Conservation (phyloP, 92 coral and sea anemone genomes). For the Hydrozoanthus gracilis region DNA sequence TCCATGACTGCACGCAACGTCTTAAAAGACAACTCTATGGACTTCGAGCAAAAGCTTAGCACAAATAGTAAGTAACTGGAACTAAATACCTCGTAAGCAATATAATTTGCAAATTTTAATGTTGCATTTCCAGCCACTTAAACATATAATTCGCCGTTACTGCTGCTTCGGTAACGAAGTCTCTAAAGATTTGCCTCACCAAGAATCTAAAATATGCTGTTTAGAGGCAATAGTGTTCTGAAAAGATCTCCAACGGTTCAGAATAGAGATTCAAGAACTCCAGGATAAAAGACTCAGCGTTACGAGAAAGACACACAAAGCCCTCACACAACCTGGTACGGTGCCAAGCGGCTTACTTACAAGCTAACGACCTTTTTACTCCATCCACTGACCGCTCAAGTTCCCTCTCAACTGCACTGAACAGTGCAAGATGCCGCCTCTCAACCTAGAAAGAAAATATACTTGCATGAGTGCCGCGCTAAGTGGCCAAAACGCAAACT, state of each 20-base stretch:
- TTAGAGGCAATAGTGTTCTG: constrained; percentile 9
- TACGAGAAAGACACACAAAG: constrained; percentile 13
- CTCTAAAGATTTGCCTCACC: constrained; percentile 23
- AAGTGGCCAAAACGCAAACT: constrained; percentile 23
- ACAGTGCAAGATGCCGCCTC: constrained; percentile 50
- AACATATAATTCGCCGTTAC: constrained; percentile 41
- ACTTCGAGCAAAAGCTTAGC: neutral
- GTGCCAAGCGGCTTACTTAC: constrained; percentile 83
- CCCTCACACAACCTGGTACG: constrained; percentile 54
- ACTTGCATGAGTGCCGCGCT: constrained; percentile 57
- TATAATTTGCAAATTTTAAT: constrained; percentile 39
- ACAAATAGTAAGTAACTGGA: neutral
- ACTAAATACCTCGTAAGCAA: constrained; percentile 35
- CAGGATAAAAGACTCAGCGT: constrained; percentile 11
- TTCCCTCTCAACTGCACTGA: constrained; percentile 58
- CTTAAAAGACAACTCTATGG: constrained; percentile 3
- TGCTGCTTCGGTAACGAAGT: constrained; percentile 45
- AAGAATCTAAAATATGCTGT: constrained; percentile 43
- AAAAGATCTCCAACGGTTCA: neutral
- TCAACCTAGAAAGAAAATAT: constrained; percentile 46
- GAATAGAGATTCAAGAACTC: neutral
- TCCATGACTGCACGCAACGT: constrained; percentile 44
- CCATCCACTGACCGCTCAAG: constrained; percentile 83
- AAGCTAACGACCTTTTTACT: constrained; percentile 72
- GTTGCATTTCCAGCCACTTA: constrained; percentile 41